phyloP scores from a whole-genome alignment of 2,797 vertebrate species.

The Xenops minutus region DNA sequence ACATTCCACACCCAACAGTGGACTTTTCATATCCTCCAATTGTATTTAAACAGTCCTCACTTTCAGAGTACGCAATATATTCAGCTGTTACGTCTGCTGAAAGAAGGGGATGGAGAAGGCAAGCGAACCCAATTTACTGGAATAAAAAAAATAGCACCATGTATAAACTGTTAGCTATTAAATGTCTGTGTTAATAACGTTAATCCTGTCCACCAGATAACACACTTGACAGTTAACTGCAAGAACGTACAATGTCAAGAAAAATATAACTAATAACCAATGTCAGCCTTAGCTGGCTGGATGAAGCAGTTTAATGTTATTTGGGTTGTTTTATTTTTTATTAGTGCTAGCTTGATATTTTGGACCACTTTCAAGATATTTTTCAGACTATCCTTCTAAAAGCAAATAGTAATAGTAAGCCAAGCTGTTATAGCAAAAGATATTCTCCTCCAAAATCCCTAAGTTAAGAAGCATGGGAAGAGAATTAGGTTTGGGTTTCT shows the following conservation, averaged over 20 bases:
- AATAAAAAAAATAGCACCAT: not conserved
- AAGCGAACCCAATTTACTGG: not conserved
- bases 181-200: rapidly evolving
- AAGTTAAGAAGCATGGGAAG: rapidly evolving
- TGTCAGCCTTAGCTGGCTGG: not conserved
- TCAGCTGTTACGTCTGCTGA: rapidly evolving
- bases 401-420: not conserved
- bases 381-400: not conserved
- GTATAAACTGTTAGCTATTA: not conserved
- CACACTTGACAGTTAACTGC: not conserved
- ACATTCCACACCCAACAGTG: not conserved
- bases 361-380: not conserved
- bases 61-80: not conserved
- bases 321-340: not conserved
- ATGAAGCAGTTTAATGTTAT: not conserved
- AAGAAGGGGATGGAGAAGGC: not conserved
- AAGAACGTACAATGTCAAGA: not conserved
- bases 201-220: not conserved
- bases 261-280: not conserved
- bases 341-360: not conserved
- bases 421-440: not conserved
- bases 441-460: not conserved
- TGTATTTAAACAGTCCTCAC: rapidly evolving
- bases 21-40: not conserved
- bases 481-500: not conserved